These are phyloP conservation scores for Morpho achilles DNA, from an alignment of 2,888 invertebrate species.

Conservation along the genomic window DNA sequence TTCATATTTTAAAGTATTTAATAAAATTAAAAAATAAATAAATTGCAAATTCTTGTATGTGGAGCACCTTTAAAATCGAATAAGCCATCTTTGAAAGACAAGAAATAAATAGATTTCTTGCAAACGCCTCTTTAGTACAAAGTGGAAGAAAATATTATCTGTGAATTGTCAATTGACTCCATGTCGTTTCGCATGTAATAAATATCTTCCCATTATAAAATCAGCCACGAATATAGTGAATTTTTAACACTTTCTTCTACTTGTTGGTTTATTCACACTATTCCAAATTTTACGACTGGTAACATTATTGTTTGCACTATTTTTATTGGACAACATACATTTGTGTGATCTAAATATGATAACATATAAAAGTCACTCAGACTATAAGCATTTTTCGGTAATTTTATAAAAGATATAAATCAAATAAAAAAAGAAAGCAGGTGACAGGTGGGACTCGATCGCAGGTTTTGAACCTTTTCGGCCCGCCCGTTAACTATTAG, in stretches of 20 bases:
- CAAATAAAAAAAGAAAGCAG: no score
- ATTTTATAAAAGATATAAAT: no score
- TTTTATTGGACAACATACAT: conserved; percentile 11
- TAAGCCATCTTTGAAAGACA: background rate
- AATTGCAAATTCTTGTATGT: no score
- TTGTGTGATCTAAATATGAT: no score
- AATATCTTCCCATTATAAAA: conserved; percentile 9
- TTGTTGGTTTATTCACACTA: conserved; percentile 28
- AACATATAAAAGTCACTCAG: no score
- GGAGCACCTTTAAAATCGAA: no score
- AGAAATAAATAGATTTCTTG: conserved; percentile 37
- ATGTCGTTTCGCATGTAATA: conserved; percentile 12
- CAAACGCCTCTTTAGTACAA: conserved; percentile 52
- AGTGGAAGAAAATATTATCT: conserved; percentile 42
- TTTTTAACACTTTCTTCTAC: conserved; percentile 26
- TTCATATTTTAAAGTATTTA: background rate
- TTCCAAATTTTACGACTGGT: conserved; percentile 19
- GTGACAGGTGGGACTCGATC: no score
- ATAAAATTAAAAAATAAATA: background rate
- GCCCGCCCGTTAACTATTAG: no score
- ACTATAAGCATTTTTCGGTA: no score
- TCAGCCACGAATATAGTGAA: conserved; percentile 13
- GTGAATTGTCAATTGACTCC: conserved; percentile 10
- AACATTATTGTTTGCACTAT: conserved; percentile 24
- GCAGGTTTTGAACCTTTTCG: no score